Evolutionary conservation across 2,113 vertebrate genomes (phyloP).

Genomic region (Brienomyrus brachyistius): DNA sequence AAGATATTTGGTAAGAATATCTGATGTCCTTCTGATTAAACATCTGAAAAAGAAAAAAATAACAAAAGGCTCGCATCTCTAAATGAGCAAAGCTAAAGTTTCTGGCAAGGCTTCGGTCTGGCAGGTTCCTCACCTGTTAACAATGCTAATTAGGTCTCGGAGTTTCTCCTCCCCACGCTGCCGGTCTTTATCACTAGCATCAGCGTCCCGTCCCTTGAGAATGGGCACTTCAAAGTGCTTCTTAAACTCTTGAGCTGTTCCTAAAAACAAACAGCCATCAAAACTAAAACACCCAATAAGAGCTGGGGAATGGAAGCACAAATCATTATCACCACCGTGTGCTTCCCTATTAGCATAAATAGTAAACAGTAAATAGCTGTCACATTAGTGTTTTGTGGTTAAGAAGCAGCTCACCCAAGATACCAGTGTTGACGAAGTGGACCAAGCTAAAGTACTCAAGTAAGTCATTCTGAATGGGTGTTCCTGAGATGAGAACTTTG

Average conservation of each 20-base stretch:
- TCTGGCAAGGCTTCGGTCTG: not conserved
- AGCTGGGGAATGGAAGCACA: not conserved
- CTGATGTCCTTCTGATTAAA: slow-evolving; percentile 90
- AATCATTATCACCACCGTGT: not conserved
- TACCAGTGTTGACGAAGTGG: slow-evolving; percentile 90
- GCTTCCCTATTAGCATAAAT: not conserved
- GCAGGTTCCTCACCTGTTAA: slow-evolving; percentile 69
- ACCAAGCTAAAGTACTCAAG: slow-evolving; percentile 97
- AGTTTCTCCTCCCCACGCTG: slow-evolving; percentile 81
- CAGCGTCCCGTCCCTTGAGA: slow-evolving; percentile 85
- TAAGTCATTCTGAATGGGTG: slow-evolving; percentile 94
- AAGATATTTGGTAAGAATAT: slow-evolving; percentile 96
- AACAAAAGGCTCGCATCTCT: not conserved
- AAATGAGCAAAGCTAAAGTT: not conserved
- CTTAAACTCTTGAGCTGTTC: slow-evolving; percentile 92
- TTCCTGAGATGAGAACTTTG: slow-evolving; percentile 90
- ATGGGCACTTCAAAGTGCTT: slow-evolving; percentile 91
- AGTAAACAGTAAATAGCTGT: not conserved
- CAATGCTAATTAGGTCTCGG: slow-evolving; percentile 82
- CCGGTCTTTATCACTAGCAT: slow-evolving; percentile 75
- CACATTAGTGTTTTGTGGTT: not conserved
- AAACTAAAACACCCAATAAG: not conserved
- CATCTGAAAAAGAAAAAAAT: slow-evolving; percentile 61
- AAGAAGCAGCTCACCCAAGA: slow-evolving; percentile 69
- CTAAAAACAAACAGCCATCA: slow-evolving; percentile 46